These are phyloP conservation scores for Eulithis prunata DNA, from an alignment of 2,888 invertebrate genomes.

Conservation along the genomic window DNA sequence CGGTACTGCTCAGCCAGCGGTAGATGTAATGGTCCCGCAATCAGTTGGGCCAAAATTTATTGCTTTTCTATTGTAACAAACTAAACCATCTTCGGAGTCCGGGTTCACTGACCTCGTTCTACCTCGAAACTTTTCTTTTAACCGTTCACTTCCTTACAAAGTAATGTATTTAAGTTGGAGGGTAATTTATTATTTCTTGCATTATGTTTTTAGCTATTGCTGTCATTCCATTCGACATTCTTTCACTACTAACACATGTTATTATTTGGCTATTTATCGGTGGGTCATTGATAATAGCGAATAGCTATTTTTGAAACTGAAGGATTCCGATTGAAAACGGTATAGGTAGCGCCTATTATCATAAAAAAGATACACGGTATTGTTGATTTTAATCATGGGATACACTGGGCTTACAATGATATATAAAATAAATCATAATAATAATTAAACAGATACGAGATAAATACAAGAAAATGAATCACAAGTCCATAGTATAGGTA, in stretches of 20 bases:
- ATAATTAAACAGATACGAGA: no score
- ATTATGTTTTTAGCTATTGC: slow-evolving; percentile 9
- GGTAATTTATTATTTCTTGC: slow-evolving; percentile 25
- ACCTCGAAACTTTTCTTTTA: slow-evolving; percentile 13
- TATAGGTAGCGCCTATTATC: no score
- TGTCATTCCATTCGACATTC: slow-evolving; percentile 13
- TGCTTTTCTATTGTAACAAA: slow-evolving; percentile 24
- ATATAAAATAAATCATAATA: no score
- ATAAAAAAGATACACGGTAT: not conserved
- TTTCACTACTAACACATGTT: slow-evolving; percentile 8
- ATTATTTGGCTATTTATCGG: slow-evolving; percentile 5
- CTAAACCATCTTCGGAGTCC: slow-evolving; percentile 13
- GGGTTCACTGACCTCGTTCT: slow-evolving; percentile 20
- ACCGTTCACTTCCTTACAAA: slow-evolving; percentile 13
- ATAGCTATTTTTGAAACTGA: no score
- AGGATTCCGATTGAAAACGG: no score
- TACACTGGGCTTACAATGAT: not conserved
- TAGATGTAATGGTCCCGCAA: slow-evolving; percentile 4
- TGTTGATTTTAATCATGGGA: not conserved
- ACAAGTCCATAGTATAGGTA: no score
- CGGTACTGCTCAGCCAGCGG: not conserved
- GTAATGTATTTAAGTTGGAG: slow-evolving; percentile 1
- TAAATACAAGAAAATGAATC: no score
- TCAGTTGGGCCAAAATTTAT: slow-evolving; percentile 24
- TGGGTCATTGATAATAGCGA: no score